A percentile compares a stretch with the other conserved stretches of the same genome.
phyloP scores from a whole-genome alignment of 2,888 invertebrate species.

The Orchesella flavescens region DNA sequence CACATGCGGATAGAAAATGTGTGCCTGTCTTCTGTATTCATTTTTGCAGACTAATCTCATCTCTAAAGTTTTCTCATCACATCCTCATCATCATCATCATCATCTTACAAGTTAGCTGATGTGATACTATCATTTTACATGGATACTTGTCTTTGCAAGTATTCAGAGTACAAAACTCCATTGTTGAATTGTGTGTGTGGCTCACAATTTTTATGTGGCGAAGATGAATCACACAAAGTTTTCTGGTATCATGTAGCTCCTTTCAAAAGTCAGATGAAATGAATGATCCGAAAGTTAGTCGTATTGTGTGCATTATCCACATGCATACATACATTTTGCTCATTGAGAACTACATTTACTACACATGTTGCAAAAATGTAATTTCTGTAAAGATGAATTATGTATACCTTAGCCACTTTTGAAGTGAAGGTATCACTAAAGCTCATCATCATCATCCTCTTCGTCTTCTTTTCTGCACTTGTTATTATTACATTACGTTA shows the following conservation, averaged over 20 bases:
- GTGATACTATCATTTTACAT: no score
- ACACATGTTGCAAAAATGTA: not conserved
- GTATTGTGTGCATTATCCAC: no score
- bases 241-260: no score
- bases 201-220: not conserved
- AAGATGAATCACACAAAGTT: not conserved
- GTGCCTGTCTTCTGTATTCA: not conserved
- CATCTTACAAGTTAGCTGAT: not conserved
- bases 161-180: not conserved
- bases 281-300: not conserved
- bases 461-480: no score
- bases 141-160: not conserved
- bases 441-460: constrained; percentile 39
- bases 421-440: constrained; percentile 13
- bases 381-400: not conserved
- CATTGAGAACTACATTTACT: not conserved
- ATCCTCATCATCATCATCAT: not conserved
- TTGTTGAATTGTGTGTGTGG: not conserved
- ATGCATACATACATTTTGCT: no score
- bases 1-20: constrained; percentile 14
- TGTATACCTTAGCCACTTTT: constrained; percentile 3
- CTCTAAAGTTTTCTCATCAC: not conserved
- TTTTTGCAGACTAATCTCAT: not conserved
- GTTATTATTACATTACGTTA: constrained; percentile 61
- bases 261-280: no score